phyloP scores from a whole-genome alignment of 2,113 vertebrate genomes.

The Chrysemys picta region DNA sequence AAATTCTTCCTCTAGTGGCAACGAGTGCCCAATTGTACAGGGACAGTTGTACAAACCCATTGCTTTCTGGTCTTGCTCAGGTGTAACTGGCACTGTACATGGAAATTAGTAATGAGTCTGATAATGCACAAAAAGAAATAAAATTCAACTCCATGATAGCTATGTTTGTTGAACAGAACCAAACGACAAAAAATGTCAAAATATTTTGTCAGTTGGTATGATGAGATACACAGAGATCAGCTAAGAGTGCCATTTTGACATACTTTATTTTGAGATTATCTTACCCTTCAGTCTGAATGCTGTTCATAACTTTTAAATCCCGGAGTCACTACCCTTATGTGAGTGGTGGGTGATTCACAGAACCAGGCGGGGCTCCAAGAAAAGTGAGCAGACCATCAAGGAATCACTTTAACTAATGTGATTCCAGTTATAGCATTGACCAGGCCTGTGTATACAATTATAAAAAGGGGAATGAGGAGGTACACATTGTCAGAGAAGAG shows the following conservation, averaged over 20 bases:
- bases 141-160: background rate
- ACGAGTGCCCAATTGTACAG: background rate
- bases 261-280: background rate
- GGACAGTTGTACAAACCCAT: background rate
- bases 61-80: background rate
- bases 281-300: background rate
- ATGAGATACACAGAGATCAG: background rate
- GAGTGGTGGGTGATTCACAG: background rate
- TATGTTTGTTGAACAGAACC: background rate
- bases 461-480: background rate
- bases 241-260: background rate
- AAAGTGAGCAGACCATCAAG: background rate
- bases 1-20: background rate
- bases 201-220: background rate
- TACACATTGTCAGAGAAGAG: background rate
- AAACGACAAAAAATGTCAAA: rapidly evolving
- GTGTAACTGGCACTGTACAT: background rate
- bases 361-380: background rate
- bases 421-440: rapidly evolving
- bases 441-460: background rate
- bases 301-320: background rate
- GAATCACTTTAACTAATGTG: background rate
- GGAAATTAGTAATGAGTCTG: background rate
- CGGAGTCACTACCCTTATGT: background rate
- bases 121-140: background rate